Percentiles rank a stretch among this genome's conserved stretches.
phyloP scores from a whole-genome alignment of 1,140 invertebrate species.

The Hyposmocoma kahamanoa region DNA sequence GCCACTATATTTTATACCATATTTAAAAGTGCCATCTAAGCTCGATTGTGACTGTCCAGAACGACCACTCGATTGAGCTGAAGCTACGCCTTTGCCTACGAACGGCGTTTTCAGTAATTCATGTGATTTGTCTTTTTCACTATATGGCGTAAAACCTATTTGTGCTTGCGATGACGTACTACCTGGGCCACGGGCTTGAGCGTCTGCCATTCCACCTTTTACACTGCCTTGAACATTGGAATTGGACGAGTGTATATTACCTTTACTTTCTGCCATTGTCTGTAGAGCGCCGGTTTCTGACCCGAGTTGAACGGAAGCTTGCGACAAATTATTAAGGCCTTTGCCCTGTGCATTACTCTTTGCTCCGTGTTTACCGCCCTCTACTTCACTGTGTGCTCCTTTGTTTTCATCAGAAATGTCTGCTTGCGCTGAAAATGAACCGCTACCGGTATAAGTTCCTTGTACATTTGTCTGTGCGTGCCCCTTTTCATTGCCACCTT shows the following conservation, averaged over 20 bases:
- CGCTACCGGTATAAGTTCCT: conserved; percentile 82
- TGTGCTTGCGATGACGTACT: conserved; percentile 89
- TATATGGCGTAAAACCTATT: conserved; percentile 86
- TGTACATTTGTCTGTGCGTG: conserved; percentile 86
- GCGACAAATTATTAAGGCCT: conserved; percentile 83
- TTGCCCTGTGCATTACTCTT: conserved; percentile 83
- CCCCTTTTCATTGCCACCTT: conserved; percentile 81
- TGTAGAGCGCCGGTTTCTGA: conserved; percentile 81
- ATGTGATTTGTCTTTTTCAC: conserved; percentile 71
- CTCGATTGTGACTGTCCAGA: conserved; percentile 87
- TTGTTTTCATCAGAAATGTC: conserved; percentile 84
- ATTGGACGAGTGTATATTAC: conserved; percentile 82
- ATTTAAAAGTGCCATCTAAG: conserved; percentile 83
- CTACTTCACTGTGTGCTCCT: conserved; percentile 81
- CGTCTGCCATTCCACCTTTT: conserved; percentile 87
- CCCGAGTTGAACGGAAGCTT: conserved; percentile 83
- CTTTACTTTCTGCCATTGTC: conserved; percentile 83
- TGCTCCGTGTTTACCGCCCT: conserved; percentile 82
- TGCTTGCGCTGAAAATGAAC: conserved; percentile 87
- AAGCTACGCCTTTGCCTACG: conserved; percentile 83
- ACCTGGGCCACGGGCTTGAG: conserved; percentile 87
- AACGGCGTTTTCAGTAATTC: conserved; percentile 74
- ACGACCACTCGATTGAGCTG: conserved; percentile 82
- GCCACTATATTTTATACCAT: conserved; percentile 86
- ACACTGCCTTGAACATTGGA: conserved; percentile 84